phyloP scores from a whole-genome alignment of 2,113 vertebrate species.

The Amblyornis subalaris region DNA sequence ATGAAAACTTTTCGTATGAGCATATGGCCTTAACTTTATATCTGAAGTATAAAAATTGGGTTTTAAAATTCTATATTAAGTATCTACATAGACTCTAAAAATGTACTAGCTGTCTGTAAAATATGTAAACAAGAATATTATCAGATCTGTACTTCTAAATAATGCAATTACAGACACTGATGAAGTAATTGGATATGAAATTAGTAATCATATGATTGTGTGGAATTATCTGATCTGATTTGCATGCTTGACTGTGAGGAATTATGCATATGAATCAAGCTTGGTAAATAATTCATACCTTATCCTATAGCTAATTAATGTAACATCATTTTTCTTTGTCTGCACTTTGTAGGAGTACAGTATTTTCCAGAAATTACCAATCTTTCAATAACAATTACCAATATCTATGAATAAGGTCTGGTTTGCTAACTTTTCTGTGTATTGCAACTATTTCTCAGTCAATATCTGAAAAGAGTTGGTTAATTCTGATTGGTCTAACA shows the following conservation, averaged over 20 bases:
- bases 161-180: not conserved
- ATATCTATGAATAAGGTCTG: not conserved
- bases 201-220: not conserved
- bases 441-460: not conserved
- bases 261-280: not conserved
- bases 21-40: not conserved
- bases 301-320: not conserved
- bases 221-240: conserved; percentile 8
- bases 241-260: not conserved
- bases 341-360: not conserved
- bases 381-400: not conserved
- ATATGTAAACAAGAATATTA: not conserved
- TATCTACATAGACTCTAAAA: not conserved
- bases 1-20: not conserved
- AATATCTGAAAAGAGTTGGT: not conserved
- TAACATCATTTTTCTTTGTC: not conserved
- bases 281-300: conserved; percentile 8
- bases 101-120: not conserved
- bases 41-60: not conserved
- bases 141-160: not conserved
- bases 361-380: not conserved
- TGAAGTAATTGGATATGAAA: conserved; percentile 14
- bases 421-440: not conserved
- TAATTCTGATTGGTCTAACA: not conserved
- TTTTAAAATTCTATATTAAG: not conserved